A percentile compares a stretch with the other conserved stretches of the same genome.
Conservation (phyloP, 2,113 vertebrate species). For the Paralichthys olivaceus region DNA sequence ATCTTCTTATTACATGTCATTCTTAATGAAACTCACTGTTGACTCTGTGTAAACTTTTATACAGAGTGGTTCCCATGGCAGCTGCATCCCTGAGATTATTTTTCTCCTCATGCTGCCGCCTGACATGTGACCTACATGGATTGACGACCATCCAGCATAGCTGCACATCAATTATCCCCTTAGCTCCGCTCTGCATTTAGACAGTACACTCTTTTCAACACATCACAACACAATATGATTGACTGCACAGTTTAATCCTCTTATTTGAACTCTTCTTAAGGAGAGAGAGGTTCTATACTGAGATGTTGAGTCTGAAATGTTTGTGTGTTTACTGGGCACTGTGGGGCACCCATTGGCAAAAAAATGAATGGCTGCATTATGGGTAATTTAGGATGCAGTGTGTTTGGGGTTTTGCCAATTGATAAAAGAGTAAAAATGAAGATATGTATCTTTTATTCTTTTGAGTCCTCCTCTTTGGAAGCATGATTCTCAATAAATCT, state of each 20-base stretch:
- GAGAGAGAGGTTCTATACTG: neutral
- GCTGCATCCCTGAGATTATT: conserved; percentile 9
- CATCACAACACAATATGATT: neutral
- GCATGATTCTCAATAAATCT: neutral
- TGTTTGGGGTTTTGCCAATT: neutral
- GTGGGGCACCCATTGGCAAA: neutral
- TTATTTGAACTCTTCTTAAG: neutral
- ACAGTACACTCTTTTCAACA: neutral
- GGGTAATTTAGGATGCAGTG: no score
- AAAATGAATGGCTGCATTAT: neutral
- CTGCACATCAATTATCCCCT: neutral
- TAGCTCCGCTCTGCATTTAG: neutral
- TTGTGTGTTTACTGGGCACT: neutral
- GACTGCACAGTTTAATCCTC: neutral
- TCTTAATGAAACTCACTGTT: neutral
- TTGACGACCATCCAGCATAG: neutral
- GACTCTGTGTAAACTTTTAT: neutral
- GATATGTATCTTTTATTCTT: neutral
- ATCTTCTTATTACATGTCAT: neutral
- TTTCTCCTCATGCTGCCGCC: conserved; percentile 2
- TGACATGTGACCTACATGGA: conserved; percentile 52
- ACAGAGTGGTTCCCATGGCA: neutral
- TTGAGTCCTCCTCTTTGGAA: no score
- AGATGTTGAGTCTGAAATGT: neutral
- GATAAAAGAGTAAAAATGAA: neutral